Percentiles rank a stretch among this genome's conserved stretches.
Conservation (phyloP, 2,113 vertebrate genomes). For the Pristiophorus japonicus region DNA sequence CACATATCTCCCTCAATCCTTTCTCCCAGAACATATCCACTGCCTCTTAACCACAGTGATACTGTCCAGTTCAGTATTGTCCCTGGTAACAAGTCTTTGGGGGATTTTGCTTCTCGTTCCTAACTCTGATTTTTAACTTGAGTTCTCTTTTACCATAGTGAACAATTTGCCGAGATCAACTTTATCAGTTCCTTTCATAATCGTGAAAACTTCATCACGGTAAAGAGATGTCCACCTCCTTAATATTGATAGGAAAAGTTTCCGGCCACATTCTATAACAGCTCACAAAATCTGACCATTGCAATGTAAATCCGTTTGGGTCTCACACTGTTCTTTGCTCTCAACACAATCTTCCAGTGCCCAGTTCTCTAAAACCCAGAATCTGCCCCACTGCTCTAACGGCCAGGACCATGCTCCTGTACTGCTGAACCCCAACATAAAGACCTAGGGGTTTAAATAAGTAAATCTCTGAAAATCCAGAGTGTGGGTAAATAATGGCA, state of each 20-base stretch:
- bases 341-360: not conserved
- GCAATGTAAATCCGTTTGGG: not conserved
- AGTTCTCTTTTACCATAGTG: not conserved
- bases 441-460: too few species aligned
- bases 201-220: too few species aligned
- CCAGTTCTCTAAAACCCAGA: not conserved
- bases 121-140: not conserved
- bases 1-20: not conserved
- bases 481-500: too few species aligned
- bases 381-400: not conserved
- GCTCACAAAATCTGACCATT: not conserved
- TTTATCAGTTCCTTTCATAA: too few species aligned
- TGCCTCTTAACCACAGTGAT: not conserved
- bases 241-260: not conserved
- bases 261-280: not conserved
- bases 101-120: not conserved
- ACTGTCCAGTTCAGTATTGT: not conserved
- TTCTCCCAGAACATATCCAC: not conserved
- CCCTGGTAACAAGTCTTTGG: not conserved
- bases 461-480: too few species aligned
- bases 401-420: too few species aligned
- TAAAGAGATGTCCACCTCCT: too few species aligned
- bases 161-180: not conserved
- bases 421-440: too few species aligned
- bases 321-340: too few species aligned